Evolutionary conservation across 2,888 invertebrate species (phyloP), one percentile per base, ranked within the genome.

Genomic region (Sericinus montela): DNA sequence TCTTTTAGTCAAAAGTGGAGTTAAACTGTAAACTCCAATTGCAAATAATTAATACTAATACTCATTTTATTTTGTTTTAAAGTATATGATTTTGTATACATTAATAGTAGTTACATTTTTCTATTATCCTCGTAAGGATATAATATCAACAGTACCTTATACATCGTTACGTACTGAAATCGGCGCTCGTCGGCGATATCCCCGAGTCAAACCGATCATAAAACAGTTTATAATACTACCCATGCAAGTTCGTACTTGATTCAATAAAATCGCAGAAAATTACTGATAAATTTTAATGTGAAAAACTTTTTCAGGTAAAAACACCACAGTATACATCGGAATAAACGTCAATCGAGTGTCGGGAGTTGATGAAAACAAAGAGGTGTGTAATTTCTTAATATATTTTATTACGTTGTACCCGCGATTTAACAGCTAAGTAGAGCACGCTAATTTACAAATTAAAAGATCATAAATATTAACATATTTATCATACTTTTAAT

Each of bases 351-450:
- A 91, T 66, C 69, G 92, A 55, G 91, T 92, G 47, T 92, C 92
- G 43, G 91, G 90, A 54, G 92, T 92, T 36, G 91, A 92, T 69
- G 92, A 92, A 63, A 91, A 91, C 62, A 91, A 90, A 78, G 91
- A 91, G 90, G 92, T 91, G 80, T 72, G 75, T 63, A 9, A 29
- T 25, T 15, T 15, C 29, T 10, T n/a, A 13, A 36, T 11, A 14
- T 1, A 32, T 32, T 23, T n/a, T 9, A 6, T 19, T 44, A 25
- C 8, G 8, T 25, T 25, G n/a, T n/a, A n/a, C n/a, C n/a, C n/a
- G n/a, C n/a, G n/a, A n/a, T n/a, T n/a, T n/a, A n/a, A n/a, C n/a
- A n/a, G n/a, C n/a, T n/a, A n/a, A n/a, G n/a, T n/a, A n/a, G n/a
- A n/a, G n/a, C n/a, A n/a, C n/a, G n/a, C n/a, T n/a, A n/a, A n/a